These are phyloP conservation scores for Amorpha juglandis DNA, from an alignment of 2,888 invertebrate genomes.

Conservation along the genomic window DNA sequence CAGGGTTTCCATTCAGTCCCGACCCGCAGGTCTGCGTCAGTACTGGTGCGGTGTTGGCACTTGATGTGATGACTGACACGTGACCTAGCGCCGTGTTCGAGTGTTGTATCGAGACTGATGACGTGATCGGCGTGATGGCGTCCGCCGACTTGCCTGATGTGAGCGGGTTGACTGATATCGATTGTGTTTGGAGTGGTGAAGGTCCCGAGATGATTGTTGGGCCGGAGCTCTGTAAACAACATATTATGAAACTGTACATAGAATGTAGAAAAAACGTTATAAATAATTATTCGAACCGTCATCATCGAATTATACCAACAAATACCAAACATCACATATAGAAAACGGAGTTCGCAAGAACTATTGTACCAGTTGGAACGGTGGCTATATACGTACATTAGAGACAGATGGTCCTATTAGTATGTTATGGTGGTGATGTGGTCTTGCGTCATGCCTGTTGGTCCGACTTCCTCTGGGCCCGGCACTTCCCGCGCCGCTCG, in stretches of 20 bases:
- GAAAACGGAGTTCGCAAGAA: too few relatives aligned
- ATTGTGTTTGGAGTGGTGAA: conserved; percentile 58
- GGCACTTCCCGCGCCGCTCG: conserved; percentile 40
- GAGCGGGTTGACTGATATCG: conserved; percentile 73
- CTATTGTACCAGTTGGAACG: too few relatives aligned
- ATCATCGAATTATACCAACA: too few relatives aligned
- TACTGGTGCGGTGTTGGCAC: conserved; percentile 44
- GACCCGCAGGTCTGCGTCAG: conserved; percentile 2
- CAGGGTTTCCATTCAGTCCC: conserved; percentile 46
- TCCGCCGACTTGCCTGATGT: conserved; percentile 71
- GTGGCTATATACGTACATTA: conserved; percentile 16
- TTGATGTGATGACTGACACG: conserved; percentile 55
- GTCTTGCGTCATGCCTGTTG: conserved; percentile 43
- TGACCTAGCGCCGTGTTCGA: conserved; percentile 71
- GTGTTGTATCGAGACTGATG: conserved; percentile 71
- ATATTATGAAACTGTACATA: too few relatives aligned
- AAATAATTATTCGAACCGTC: too few relatives aligned
- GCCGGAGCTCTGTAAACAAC: conserved; percentile 59
- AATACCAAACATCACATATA: too few relatives aligned
- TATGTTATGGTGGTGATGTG: conserved; percentile 82
- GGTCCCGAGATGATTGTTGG: conserved; percentile 64
- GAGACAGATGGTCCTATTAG: conserved; percentile 54
- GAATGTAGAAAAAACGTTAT: too few relatives aligned
- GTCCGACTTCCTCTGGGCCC: conserved; percentile 60
- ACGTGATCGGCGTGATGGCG: conserved; percentile 57